Evolutionary conservation across 1,140 invertebrate genomes (phyloP), one percentile per base, ranked within the genome.

Genomic region (Lepidurus packardi): DNA sequence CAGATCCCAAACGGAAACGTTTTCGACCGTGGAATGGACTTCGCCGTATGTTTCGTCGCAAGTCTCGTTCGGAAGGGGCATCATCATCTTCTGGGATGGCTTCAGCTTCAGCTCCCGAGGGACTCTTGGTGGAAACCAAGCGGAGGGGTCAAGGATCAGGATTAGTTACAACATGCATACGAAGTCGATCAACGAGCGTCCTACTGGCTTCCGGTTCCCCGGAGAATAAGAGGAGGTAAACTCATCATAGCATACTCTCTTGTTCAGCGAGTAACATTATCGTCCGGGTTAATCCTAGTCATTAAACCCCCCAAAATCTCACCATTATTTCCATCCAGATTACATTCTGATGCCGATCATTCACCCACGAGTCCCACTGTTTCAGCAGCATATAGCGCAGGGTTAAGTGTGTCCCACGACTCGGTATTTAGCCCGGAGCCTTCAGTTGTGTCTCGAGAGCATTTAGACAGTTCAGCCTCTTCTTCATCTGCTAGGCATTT

Each of bases 341-440:
- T 74, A 1, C 34, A 13, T n/a, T 21, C 74, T 10, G 16, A 7
- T 10, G 65, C 43, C 65, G 47, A 45, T 5, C 16, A 41, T 43
- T 77, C 41, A 78, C 73, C 34, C 79, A 73, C 47, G 44, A 73
- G 74, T 76, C 43, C 25, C 42, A 24, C 76, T 34, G 76, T 75
- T 77, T 79, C 44, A 16, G 77, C 73, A 76, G 79, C 42, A 75
- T 78, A 43, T 78, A 80, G 11, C 77, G 82, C 84, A 82, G 81
- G 84, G 80, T 86, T 92, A 78, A 92, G 91, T 75, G 90, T 92
- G 80, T 92, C 91, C 6, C 91, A 92, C 84, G 91, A 92, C 86
- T 92, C 91, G 78, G 91, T 92, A 81, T 92, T 92, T 86, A 90
- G 79, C 21, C 82, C 82, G n/a, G 83, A 83, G 79, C 76, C 53